phyloP scores from a whole-genome alignment of 2,797 vertebrate species.

The Euphonia xanthogaster region DNA sequence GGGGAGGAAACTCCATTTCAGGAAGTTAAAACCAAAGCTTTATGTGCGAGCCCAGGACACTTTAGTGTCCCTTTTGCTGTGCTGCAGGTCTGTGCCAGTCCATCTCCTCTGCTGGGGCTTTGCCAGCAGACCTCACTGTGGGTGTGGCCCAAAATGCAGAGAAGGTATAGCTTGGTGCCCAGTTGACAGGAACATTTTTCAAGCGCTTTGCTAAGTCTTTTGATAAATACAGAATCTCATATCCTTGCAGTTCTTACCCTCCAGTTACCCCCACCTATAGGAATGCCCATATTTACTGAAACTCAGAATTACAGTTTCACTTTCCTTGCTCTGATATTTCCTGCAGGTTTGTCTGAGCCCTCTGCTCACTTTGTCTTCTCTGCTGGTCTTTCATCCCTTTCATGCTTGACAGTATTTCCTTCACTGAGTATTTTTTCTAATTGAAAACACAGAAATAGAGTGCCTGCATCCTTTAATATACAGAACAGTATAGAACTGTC shows the following conservation, averaged over 20 bases:
- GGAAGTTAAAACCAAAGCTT: neutral
- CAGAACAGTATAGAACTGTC: neutral
- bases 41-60: neutral
- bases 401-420: neutral
- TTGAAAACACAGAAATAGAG: neutral
- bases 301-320: neutral
- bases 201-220: neutral
- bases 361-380: neutral
- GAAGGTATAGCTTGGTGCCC: neutral
- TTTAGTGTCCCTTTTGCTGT: neutral
- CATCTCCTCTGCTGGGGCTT: neutral
- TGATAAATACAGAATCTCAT: neutral
- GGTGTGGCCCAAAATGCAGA: neutral
- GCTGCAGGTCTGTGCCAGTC: fast-evolving
- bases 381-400: neutral
- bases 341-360: neutral
- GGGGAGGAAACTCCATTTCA: neutral
- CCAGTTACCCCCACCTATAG: neutral
- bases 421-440: neutral
- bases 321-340: neutral
- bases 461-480: neutral
- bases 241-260: neutral
- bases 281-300: neutral
- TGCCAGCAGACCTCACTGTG: neutral
- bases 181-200: neutral